Evolutionary conservation across 2,888 invertebrate genomes (phyloP), one percentile per base, ranked within the genome.

Genomic region (Agrotis ipsilon): DNA sequence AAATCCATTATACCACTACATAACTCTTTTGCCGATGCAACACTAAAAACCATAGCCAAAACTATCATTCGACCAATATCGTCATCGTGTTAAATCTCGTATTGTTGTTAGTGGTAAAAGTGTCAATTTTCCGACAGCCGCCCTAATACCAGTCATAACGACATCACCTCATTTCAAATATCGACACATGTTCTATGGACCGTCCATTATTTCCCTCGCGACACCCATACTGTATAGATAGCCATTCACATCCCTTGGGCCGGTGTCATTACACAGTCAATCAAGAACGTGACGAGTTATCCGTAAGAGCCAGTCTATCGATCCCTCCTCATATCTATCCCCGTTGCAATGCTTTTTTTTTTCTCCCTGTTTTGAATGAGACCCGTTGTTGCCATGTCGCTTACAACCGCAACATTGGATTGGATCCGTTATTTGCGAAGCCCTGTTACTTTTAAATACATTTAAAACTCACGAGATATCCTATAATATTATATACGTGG

Each of bases 321-420:
- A 79, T 78, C 55, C 27, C 19, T 78, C 63, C 19, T 24, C 16
- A 55, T 79, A 70, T 79, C 64, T 75, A 61, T 62, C 64, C 27
- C 54, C 27, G 19, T 32, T 68, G 48, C 54, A 55, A 19, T 24
- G 21, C 9, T 24, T n/a, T n/a, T n/a, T n/a, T n/a, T n/a, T n/a
- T n/a, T n/a, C n/a, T n/a, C n/a, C n/a, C n/a, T n/a, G n/a, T n/a
- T n/a, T n/a, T 16, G 19, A 57, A 61, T 54, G 21, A 64, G 27
- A 51, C 3, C 54, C 21, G 18, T 65, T 55, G 69, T 54, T 57
- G 9, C 24, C 19, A 27, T 43, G n/a, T 43, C n/a, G 16, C 21
- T 65, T 6, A 11, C 0, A 19, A 45, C n/a, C 3, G 14, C 5
- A 27, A 19, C 24, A 48, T 39, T n/a, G 18, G 11, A 27, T 11